Evolutionary conservation across 2,888 invertebrate genomes (phyloP).

Genomic region (Liopterus haemorrhoidalis): DNA sequence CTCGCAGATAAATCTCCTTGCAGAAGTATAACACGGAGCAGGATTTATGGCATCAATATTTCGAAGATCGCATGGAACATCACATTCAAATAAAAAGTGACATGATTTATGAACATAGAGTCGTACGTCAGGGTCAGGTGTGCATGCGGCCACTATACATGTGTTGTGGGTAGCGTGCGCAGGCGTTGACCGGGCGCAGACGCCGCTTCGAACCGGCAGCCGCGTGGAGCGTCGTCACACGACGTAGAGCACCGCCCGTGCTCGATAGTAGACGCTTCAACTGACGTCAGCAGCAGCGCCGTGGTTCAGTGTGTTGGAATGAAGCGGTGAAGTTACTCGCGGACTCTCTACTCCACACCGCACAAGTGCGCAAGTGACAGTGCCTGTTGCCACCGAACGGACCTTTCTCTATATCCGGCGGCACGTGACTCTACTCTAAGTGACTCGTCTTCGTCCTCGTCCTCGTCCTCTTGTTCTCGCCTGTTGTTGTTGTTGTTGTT

Average conservation of each 20-base stretch:
- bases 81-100: slow-evolving; percentile 25
- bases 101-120: slow-evolving; percentile 36
- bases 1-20: slow-evolving; percentile 15
- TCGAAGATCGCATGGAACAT: slow-evolving; percentile 16
- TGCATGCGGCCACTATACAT: slow-evolving; percentile 22
- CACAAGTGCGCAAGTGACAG: slow-evolving; percentile 6
- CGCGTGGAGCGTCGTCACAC: slow-evolving; percentile 40
- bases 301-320: slow-evolving; percentile 43
- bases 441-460: slow-evolving; percentile 2
- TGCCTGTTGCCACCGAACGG: slow-evolving; percentile 17
- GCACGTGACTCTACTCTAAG: slow-evolving; percentile 14
- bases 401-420: slow-evolving; percentile 5
- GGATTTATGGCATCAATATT: slow-evolving; percentile 20
- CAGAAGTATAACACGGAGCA: slow-evolving; percentile 11
- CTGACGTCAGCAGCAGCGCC: slow-evolving; percentile 40
- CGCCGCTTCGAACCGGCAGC: slow-evolving; percentile 39
- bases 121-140: slow-evolving; percentile 33
- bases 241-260: slow-evolving; percentile 41
- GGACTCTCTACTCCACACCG: slow-evolving; percentile 18
- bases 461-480: not conserved
- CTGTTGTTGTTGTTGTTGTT: slow-evolving; percentile 1
- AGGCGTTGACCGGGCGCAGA: slow-evolving; percentile 38
- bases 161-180: slow-evolving; percentile 33
- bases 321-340: slow-evolving; percentile 39
- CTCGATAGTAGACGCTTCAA: slow-evolving; percentile 45